phyloP scores from a whole-genome alignment of 2,888 invertebrate species.

The Cheilosia soror region DNA sequence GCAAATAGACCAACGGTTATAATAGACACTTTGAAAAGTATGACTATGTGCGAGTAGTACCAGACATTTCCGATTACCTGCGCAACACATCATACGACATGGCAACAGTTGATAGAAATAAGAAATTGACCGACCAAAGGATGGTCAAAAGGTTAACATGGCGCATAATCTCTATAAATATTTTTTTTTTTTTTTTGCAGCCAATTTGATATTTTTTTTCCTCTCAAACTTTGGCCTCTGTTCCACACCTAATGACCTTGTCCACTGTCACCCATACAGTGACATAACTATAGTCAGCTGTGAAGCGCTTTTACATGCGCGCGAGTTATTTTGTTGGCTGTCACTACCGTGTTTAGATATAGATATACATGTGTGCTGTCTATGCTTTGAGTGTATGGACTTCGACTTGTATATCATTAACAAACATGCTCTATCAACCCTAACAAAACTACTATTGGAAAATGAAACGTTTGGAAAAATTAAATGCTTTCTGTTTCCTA shows the following conservation, averaged over 20 bases:
- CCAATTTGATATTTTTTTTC: neutral
- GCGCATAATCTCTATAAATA: neutral
- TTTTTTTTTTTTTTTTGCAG: neutral
- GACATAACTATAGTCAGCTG: slow-evolving; percentile 28
- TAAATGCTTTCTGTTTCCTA: too few relatives aligned
- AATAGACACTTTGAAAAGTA: slow-evolving; percentile 2
- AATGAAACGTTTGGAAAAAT: too few relatives aligned
- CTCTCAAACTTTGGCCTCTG: neutral
- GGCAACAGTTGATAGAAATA: slow-evolving; percentile 4
- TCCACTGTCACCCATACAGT: slow-evolving; percentile 63
- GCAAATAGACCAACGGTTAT: neutral
- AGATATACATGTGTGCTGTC: neutral
- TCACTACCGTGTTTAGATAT: neutral
- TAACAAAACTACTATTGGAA: too few relatives aligned
- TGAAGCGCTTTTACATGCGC: slow-evolving; percentile 2
- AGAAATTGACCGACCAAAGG: slow-evolving; percentile 5
- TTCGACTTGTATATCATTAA: too few relatives aligned
- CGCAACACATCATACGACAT: slow-evolving; percentile 18
- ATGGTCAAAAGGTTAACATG: neutral
- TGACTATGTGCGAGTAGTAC: neutral
- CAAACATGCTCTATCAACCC: too few relatives aligned
- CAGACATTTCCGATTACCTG: slow-evolving; percentile 29
- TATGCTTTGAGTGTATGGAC: too few relatives aligned
- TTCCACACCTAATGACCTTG: slow-evolving; percentile 58
- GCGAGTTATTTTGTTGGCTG: neutral